Conservation (phyloP, 2,797 vertebrate species). For the Cephalopachus bancanus region DNA sequence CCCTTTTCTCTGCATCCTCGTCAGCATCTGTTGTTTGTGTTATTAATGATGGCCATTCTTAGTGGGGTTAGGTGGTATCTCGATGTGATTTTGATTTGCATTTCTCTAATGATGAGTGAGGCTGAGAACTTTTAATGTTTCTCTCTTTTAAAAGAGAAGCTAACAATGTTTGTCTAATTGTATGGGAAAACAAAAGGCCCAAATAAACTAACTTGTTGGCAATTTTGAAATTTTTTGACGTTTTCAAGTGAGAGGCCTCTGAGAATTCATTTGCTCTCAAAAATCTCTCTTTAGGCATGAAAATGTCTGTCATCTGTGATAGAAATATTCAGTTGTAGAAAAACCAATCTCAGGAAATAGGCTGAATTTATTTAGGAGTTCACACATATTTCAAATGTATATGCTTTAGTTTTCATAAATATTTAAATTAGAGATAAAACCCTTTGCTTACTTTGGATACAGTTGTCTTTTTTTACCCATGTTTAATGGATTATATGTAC, state of each 20-base stretch:
- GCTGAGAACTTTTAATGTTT: background rate
- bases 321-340: background rate
- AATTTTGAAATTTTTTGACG: conserved; percentile 36
- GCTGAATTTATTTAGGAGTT: conserved; percentile 42
- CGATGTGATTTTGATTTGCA: too few species aligned
- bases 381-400: background rate
- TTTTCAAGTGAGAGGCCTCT: conserved; percentile 25
- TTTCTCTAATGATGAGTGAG: too few species aligned
- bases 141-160: background rate
- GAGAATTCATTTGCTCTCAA: conserved; percentile 27
- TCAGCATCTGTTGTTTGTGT: too few species aligned
- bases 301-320: background rate
- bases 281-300: background rate
- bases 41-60: too few species aligned
- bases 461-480: background rate
- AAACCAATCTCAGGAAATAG: conserved; percentile 51
- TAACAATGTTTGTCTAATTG: background rate
- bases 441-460: background rate
- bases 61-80: too few species aligned
- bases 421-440: background rate
- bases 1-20: too few species aligned
- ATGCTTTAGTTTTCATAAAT: conserved; percentile 6
- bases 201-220: background rate
- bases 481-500: background rate
- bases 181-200: conserved; percentile 4